Conservation (phyloP, 1,140 invertebrate species). For the Bombus consobrinus region DNA sequence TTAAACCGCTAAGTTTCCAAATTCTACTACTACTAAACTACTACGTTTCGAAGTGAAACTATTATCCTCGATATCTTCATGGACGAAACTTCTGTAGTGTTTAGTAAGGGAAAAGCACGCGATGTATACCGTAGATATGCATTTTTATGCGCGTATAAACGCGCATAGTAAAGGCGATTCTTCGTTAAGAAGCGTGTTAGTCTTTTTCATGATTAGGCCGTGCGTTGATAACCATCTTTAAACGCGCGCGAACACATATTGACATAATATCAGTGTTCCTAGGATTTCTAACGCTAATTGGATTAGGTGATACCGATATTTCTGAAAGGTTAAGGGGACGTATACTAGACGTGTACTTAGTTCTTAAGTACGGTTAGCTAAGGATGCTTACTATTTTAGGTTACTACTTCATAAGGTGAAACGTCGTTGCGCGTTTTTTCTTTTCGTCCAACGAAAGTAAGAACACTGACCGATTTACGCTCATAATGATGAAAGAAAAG, state of each 20-base stretch:
- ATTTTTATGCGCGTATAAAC: background rate
- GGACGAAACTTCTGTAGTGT: background rate
- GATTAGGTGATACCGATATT: background rate
- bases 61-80: constrained; percentile 5
- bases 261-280: background rate
- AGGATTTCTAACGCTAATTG: background rate
- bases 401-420: background rate
- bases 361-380: constrained; percentile 16
- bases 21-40: background rate
- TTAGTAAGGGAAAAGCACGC: background rate
- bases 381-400: constrained; percentile 1
- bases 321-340: background rate
- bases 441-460: constrained; percentile 15
- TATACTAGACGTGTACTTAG: constrained; percentile 13
- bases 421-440: background rate
- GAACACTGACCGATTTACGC: constrained; percentile 18
- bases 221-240: background rate
- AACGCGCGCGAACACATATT: background rate
- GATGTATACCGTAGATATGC: background rate
- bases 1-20: constrained; percentile 19
- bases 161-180: background rate
- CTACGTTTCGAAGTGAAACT: background rate
- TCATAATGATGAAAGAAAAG: background rate
- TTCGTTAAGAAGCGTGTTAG: background rate
- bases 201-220: background rate